Evolutionary conservation across 64 coral and sea anemone genomes (phyloP).

Genomic region (Trachythela sp.): DNA sequence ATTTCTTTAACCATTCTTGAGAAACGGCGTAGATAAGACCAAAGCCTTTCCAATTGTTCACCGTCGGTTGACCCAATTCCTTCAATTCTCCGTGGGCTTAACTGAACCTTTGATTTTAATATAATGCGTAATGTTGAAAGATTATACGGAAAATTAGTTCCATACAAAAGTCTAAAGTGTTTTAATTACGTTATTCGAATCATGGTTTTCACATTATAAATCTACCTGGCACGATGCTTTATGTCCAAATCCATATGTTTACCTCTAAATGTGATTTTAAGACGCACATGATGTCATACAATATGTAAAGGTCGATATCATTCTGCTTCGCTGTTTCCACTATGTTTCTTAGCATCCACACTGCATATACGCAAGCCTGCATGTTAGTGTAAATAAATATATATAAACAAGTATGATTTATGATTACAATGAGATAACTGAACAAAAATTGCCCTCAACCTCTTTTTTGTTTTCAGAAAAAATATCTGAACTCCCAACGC

Average conservation of each 20-base stretch:
- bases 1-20: constrained; percentile 8
- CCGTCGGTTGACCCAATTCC: background rate
- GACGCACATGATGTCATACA: constrained; percentile 2
- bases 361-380: background rate
- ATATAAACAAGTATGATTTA: no score
- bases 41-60: background rate
- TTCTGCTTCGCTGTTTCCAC: background rate
- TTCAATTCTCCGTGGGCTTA: background rate
- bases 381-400: background rate
- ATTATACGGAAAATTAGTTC: background rate
- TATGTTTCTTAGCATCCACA: background rate
- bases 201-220: background rate
- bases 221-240: background rate
- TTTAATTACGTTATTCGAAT: background rate
- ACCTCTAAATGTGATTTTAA: background rate
- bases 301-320: background rate
- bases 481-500: no score
- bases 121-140: background rate
- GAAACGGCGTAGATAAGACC: constrained; percentile 1
- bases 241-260: background rate
- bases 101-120: background rate
- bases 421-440: no score
- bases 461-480: no score
- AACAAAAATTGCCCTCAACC: no score
- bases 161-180: background rate